A percentile compares a stretch with the other conserved stretches of the same genome.
phyloP scores from a whole-genome alignment of 2,113 vertebrate species.

The Alethe castanea region DNA sequence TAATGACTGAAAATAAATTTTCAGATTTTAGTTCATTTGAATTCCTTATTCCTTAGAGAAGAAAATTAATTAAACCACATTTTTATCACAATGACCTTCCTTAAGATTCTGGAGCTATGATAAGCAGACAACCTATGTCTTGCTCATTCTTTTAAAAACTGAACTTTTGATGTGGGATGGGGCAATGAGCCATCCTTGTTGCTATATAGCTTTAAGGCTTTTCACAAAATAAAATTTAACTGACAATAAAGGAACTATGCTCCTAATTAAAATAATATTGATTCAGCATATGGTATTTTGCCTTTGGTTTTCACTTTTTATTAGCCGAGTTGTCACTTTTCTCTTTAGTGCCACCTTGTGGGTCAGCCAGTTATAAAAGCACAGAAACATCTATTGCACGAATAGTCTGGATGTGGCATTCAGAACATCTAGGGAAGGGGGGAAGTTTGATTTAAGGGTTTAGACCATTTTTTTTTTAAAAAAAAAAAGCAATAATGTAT shows the following conservation, averaged over 20 bases:
- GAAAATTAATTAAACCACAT: slow-evolving; percentile 29
- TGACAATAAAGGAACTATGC: slow-evolving; percentile 30
- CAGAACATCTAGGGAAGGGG: neutral
- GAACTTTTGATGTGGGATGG: slow-evolving; percentile 18
- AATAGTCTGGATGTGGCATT: neutral
- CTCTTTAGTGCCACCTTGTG: slow-evolving; percentile 83
- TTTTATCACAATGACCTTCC: slow-evolving; percentile 2
- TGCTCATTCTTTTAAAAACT: slow-evolving; percentile 5
- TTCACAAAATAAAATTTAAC: slow-evolving; percentile 46
- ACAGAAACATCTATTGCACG: neutral
- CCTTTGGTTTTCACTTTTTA: slow-evolving; percentile 61
- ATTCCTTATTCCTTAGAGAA: slow-evolving; percentile 12
- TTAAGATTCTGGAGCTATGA: neutral
- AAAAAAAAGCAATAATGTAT: neutral
- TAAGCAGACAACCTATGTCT: neutral
- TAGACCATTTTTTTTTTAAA: neutral
- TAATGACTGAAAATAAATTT: slow-evolving; percentile 6
- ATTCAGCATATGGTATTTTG: slow-evolving; percentile 59
- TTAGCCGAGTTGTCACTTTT: slow-evolving; percentile 70
- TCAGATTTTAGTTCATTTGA: slow-evolving; percentile 6
- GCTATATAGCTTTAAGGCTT: slow-evolving; percentile 29
- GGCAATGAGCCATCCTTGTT: slow-evolving; percentile 13
- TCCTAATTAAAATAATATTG: slow-evolving; percentile 63
- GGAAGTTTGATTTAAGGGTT: neutral
- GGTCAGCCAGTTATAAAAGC: slow-evolving; percentile 57